Base-by-base conservation (phyloP, 2,113 vertebrate genomes). In the Aspiorhynchus laticeps region DNA sequence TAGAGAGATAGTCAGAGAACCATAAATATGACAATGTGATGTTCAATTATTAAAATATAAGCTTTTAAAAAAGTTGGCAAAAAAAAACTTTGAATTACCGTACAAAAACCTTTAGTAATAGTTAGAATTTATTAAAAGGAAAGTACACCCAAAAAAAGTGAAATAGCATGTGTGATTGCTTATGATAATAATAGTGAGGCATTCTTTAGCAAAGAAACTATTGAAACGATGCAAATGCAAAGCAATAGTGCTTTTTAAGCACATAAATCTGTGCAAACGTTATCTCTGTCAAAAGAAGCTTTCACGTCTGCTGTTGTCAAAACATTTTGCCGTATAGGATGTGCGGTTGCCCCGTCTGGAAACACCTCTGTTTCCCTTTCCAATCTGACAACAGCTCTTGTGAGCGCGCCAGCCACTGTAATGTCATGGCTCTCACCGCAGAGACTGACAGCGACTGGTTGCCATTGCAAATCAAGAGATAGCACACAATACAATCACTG, bases 241-340 rank as follows among this genome's bases (percentile, higher is more conserved):
- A 51, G n/a, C 43, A 46, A 26, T 46, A 46, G 0, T 26, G 73
- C 12, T 65, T 56, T 28, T 36, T n/a, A 43, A 67, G 36, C 46
- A 51, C 75, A 78, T 24, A 76, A 76, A 46, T 71, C 19, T 1
- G 3, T n/a, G 3, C 14, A 19, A 46, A 19, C 7, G 26, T 1
- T 53, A 51, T 53, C 75, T 51, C 26, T 5, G 46, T 78, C 46
- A 53, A 28, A 33, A 53, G 15, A 78, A 33, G 15, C 7, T 28
- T 53, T 81, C 36, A 15, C 81, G 33, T 79, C 21, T 53, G 67
- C 38, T 36, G 48, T 48, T 82, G 86, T 88, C 88, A 91, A 91
- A 93, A 91, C 69, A 91, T 84, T 65, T 89, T 41, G 75, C 85
- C 53, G n/a, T 63, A 63, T 88, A 63, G 84, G 77, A 90, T 11